A percentile compares a stretch with the other conserved stretches of the same genome.
phyloP scores from a whole-genome alignment of 2,888 invertebrate species.

The Ormyrus rosae region DNA sequence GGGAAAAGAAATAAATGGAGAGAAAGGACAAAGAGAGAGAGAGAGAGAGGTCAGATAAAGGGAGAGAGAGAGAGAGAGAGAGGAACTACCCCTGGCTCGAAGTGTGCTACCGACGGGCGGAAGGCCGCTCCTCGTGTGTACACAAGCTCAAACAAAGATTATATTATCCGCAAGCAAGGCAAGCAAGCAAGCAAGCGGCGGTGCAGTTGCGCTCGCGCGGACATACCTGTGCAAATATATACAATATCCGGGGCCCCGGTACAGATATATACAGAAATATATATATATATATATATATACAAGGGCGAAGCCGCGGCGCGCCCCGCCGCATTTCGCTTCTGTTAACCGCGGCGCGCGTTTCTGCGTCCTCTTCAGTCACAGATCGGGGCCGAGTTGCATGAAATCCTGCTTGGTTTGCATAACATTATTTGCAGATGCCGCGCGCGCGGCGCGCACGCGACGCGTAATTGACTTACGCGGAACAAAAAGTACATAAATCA shows the following conservation, averaged over 20 bases:
- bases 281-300: not conserved
- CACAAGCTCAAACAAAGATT: conserved; percentile 56
- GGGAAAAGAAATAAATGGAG: conserved; percentile 46
- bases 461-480: conserved; percentile 53
- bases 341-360: no score
- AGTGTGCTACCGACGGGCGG: conserved; percentile 32
- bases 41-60: not conserved
- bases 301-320: not conserved
- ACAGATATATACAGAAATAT: conserved; percentile 31
- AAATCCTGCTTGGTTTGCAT: conserved; percentile 53
- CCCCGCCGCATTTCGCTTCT: not conserved
- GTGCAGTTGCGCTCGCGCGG: not conserved
- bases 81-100: conserved; percentile 23
- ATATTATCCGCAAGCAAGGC: conserved; percentile 47
- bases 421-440: conserved; percentile 58
- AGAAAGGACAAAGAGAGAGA: conserved; percentile 41
- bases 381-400: conserved; percentile 44
- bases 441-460: conserved; percentile 4
- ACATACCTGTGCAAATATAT: conserved; percentile 56
- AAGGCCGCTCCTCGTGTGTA: conserved; percentile 24
- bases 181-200: not conserved
- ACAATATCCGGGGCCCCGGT: conserved; percentile 39
- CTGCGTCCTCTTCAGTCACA: conserved; percentile 43
- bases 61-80: conserved; percentile 15
- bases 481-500: conserved; percentile 56